Base-by-base conservation (phyloP, 2,888 invertebrate species). In the Andrena camellia region DNA sequence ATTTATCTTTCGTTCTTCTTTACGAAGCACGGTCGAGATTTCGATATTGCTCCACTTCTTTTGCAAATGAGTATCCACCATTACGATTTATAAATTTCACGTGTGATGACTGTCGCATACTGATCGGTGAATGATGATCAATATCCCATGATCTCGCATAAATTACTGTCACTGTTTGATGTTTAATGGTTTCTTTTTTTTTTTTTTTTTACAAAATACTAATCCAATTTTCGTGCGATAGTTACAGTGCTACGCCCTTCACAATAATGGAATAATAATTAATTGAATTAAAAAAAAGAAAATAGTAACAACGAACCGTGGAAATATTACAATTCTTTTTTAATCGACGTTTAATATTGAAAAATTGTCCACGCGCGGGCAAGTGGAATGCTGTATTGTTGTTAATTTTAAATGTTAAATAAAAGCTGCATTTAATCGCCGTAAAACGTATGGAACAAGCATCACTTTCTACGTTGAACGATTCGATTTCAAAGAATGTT, bases 241-340 rank as follows among this genome's bases (percentile, higher is more conserved):
- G 67, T 20, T 67, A 54, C 63, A 35, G 31, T 60, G 57, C 57
- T 68, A 29, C 57, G 60, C 35, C 62, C 26, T 20, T 66, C 50
- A 60, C 42, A 76, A 57, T 52, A 71, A 82, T 50, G 35, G 2
- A 66, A 64, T 66, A 73, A 71, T 8, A 71, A 69, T 81, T 64
- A 77, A 75, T 72, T 79, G 77, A 70, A 81, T 63, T 72, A 87
- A 87, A 52, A 78, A 42, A 4, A 81, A 63, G 60, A 63, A 79
- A 81, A 71, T n/a, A 77, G 23, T 76, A 81, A 77, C 67, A 57
- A 76, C 31, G 67, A 64, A 83, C 57, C 50, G 13, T 73, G 52
- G 10, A 64, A 75, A 72, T 63, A 63, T 72, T 81, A 72, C 59
- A 54, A 35, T 35, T 60, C 60, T n/a, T 35, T 50, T 70, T 80